A percentile compares a stretch with the other conserved stretches of the same genome.
Conservation (phyloP, 2,797 vertebrate species). For the Neomorphus geoffroyi region DNA sequence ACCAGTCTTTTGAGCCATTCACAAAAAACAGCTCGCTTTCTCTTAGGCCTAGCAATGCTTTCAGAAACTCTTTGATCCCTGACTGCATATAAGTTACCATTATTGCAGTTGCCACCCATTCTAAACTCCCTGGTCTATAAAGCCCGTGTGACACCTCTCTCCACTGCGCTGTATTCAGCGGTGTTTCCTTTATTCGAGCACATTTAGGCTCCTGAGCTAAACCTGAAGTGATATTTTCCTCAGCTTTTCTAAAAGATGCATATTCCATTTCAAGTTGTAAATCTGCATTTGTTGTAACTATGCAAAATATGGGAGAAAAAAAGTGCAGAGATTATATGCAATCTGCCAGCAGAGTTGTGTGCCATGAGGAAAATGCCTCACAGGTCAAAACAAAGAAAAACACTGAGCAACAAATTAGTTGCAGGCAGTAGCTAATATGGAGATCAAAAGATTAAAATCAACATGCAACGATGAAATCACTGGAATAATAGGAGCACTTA, state of each 20-base stretch:
- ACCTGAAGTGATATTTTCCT: constrained; percentile 62
- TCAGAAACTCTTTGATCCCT: not conserved
- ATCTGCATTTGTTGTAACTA: constrained; percentile 73
- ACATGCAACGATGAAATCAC: constrained; percentile 80
- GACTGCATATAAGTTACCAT: not conserved
- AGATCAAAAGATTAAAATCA: constrained; percentile 85
- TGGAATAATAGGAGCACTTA: constrained; percentile 77
- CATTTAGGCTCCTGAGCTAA: constrained; percentile 35
- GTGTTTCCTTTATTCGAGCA: constrained; percentile 46
- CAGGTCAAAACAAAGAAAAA: constrained; percentile 80
- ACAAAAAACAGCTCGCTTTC: not conserved
- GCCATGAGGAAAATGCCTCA: constrained; percentile 77
- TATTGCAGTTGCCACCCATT: not conserved
- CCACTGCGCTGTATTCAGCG: not conserved
- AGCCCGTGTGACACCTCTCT: constrained; percentile 7
- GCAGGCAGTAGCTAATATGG: constrained; percentile 81
- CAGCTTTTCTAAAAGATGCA: constrained; percentile 51
- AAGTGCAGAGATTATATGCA: constrained; percentile 77
- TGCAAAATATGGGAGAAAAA: constrained; percentile 74
- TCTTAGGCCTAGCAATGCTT: not conserved
- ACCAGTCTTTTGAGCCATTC: not conserved
- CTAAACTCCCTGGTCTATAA: constrained; percentile 41
- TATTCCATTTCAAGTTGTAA: constrained; percentile 72
- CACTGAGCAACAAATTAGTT: constrained; percentile 82
- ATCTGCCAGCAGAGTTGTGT: constrained; percentile 82